These are phyloP conservation scores for Amphipoea lucens DNA, from an alignment of 2,888 invertebrate species.

Conservation along the genomic window DNA sequence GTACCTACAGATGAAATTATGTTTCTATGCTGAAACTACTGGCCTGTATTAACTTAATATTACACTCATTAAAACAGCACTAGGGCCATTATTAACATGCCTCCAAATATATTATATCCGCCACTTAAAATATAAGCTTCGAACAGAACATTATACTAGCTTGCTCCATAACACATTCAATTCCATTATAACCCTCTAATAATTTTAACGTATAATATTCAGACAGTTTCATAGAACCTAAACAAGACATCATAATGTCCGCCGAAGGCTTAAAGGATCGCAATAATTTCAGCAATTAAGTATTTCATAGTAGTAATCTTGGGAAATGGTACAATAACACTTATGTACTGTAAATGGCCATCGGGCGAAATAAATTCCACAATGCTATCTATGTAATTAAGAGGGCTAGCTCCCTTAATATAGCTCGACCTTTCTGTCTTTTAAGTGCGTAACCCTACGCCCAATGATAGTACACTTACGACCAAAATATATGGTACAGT, in stretches of 20 bases:
- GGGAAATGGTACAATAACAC: slow-evolving; percentile 68
- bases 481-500: slow-evolving; percentile 45
- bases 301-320: slow-evolving; percentile 67
- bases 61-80: slow-evolving; percentile 19
- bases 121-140: slow-evolving; percentile 37
- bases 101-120: slow-evolving; percentile 46
- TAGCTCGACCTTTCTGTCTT: slow-evolving; percentile 66
- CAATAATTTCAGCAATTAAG: slow-evolving; percentile 71
- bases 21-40: neutral
- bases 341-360: slow-evolving; percentile 66
- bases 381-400: slow-evolving; percentile 71
- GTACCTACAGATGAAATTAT: neutral
- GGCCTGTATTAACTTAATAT: slow-evolving; percentile 7
- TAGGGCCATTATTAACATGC: slow-evolving; percentile 38
- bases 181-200: slow-evolving; percentile 56
- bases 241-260: slow-evolving; percentile 56
- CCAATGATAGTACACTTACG: slow-evolving; percentile 44
- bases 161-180: slow-evolving; percentile 46
- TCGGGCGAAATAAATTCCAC: slow-evolving; percentile 69
- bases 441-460: slow-evolving; percentile 50
- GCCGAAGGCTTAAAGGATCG: slow-evolving; percentile 61
- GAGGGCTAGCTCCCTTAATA: slow-evolving; percentile 69
- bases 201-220: slow-evolving; percentile 56
- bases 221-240: slow-evolving; percentile 39
- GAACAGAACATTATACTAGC: slow-evolving; percentile 36